Base-by-base conservation (phyloP, 2,888 invertebrate species). In the Aethes cnicana region DNA sequence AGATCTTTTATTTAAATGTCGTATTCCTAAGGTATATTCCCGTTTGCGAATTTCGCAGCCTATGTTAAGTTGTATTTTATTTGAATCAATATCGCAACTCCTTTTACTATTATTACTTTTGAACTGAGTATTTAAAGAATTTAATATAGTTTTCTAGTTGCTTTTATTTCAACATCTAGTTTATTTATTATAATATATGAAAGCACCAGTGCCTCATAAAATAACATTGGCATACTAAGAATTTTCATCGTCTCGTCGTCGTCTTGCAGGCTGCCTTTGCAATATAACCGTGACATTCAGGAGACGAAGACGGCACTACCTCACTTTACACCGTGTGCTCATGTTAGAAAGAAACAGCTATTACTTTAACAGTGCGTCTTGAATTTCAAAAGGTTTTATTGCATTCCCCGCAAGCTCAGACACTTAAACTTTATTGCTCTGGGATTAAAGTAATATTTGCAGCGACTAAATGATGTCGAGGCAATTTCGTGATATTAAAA, bases 401-500 rank as follows among this genome's bases (percentile, higher is more conserved):
- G 84, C 87, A 84, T 87, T 88, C 84, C 73, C 80, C 76, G 81
- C 84, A 84, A 87, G 86, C 87, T 82, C 84, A 84, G 85, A 82
- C 83, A 81, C 84, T 86, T 88, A 86, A 88, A 87, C 88, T 88
- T 89, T 89, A 89, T 87, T 81, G 83, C 86, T 79, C 73, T 83
- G 73, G 83, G 85, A 88, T 88, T 89, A 87, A 88, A 88, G 89
- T 88, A 85, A 88, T 88, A 88, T 88, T 89, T 87, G 86, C 87
- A 80, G 84, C 81, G 73, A 74, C 87, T 85, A 85, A 88, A 86
- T 87, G 84, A 85, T 85, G 84, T 81, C 70, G 81, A 72, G 84
- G 82, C 82, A 86, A 87, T 88, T 84, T 84, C 72, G 74, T 77
- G 81, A 82, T 87, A 88, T 88, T 86, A 87, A 86, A 87, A 80